phyloP scores from a whole-genome alignment of 2,113 vertebrate species.

The Triplophysa siluroides region DNA sequence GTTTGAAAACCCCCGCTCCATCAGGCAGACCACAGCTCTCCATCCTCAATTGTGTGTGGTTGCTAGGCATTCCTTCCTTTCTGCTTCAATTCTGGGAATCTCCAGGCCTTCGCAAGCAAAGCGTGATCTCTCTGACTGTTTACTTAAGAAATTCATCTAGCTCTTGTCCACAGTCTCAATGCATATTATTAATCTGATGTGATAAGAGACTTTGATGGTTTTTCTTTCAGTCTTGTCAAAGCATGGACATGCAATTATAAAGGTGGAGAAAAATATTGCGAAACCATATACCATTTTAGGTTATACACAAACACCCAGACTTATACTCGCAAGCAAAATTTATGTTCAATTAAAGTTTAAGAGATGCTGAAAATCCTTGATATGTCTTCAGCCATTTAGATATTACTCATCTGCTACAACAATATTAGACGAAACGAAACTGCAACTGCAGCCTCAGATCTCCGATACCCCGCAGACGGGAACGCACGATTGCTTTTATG shows the following conservation, averaged over 20 bases:
- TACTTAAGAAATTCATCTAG: slow-evolving; percentile 25
- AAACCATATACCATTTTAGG: too few species aligned
- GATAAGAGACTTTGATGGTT: background rate
- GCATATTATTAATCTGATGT: background rate
- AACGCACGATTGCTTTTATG: background rate
- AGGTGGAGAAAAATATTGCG: background rate
- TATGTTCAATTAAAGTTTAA: too few species aligned
- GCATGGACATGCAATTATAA: background rate
- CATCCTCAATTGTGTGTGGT: background rate
- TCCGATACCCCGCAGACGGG: background rate
- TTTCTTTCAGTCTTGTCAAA: too few species aligned
- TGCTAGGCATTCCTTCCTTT: slow-evolving; percentile 35
- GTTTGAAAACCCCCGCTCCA: too few species aligned
- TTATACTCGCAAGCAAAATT: too few species aligned
- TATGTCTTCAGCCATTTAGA: too few species aligned
- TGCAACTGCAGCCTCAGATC: background rate
- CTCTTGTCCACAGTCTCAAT: background rate
- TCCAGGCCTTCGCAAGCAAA: slow-evolving; percentile 12
- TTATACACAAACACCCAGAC: too few species aligned
- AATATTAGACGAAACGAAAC: background rate
- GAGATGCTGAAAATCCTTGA: too few species aligned
- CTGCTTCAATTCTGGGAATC: slow-evolving; percentile 29
- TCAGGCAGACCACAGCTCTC: slow-evolving; percentile 16
- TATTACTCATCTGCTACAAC: too few species aligned
- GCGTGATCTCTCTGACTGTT: slow-evolving; percentile 31